phyloP scores from a whole-genome alignment of 2,797 vertebrate species.

The Chaenodraco wilsoni region DNA sequence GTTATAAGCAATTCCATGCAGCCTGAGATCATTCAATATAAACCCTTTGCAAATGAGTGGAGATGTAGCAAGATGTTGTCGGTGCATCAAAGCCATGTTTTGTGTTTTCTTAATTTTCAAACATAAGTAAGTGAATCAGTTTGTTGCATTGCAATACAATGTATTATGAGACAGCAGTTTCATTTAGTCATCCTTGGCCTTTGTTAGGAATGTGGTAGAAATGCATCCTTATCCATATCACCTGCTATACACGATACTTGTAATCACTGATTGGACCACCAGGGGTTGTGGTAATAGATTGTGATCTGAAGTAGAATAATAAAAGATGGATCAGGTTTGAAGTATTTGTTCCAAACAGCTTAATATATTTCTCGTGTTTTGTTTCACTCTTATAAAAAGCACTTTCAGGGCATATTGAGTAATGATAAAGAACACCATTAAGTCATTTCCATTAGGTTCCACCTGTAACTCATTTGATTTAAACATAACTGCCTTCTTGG shows the following conservation, averaged over 20 bases:
- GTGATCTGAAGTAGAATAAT: background rate
- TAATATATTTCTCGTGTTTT: background rate
- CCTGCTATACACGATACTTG: background rate
- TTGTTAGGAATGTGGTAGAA: background rate
- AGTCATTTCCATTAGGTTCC: background rate
- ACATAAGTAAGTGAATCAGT: background rate
- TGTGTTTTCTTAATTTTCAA: background rate
- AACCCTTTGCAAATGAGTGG: constrained; percentile 13
- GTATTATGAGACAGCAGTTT: background rate
- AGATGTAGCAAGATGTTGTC: constrained; percentile 26
- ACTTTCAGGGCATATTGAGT: background rate
- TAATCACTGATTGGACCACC: background rate
- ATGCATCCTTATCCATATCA: background rate
- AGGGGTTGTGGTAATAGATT: background rate
- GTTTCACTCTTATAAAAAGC: too few species aligned
- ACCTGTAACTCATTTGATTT: background rate
- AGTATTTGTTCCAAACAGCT: background rate
- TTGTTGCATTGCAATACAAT: background rate
- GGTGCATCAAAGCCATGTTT: background rate
- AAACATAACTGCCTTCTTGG: constrained; percentile 25
- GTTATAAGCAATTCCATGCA: background rate
- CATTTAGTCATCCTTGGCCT: background rate
- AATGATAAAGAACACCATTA: background rate
- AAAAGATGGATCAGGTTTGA: background rate
- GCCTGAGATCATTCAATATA: background rate